Base-by-base conservation (phyloP, 1,140 invertebrate species). In the Phymorhynchus buccinoides region DNA sequence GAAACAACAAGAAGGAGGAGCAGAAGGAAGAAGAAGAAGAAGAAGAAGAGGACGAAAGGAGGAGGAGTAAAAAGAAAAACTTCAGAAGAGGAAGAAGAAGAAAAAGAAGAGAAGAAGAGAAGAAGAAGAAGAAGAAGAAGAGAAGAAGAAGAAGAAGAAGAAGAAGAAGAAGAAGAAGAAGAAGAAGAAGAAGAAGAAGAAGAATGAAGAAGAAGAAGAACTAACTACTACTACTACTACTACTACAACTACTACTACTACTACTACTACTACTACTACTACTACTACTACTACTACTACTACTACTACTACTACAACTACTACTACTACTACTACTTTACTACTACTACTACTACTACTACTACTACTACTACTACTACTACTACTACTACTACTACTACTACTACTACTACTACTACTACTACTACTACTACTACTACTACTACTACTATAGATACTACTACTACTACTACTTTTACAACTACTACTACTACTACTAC, bases 361-460 rank as follows among this genome's bases (percentile, higher is more conserved):
- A 66, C 56, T 66, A 66, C 56, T 66, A 66, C 56, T 66, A 66
- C 56, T 66, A 66, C 56, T 66, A 66, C 56, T 66, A 66, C 56
- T 66, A 66, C 56, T 66, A 66, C 56, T 66, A 66, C 56, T 66
- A 66, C 56, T 66, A 66, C 56, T 66, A 66, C 56, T 66, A 66
- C 56, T 66, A 66, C 56, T 66, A 66, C 56, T 66, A 66, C 56
- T 66, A 66, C 56, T 66, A 66, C 56, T 66, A 66, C 56, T 66
- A 66, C 56, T 66, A 66, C 56, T 66, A 66, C 56, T 66, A 66
- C 56, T 66, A 66, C 56, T 66, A 66, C 30, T 66, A 66, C 16
- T 66, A 66, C 56, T 18, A 18, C 30, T 18, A 66, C 16, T 66
- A 30, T 66, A 66, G 56, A 18, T 18, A 66, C 30, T 66, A 66